Conservation (phyloP, 2,888 invertebrate species). For the Pandemis cinnamomeana region DNA sequence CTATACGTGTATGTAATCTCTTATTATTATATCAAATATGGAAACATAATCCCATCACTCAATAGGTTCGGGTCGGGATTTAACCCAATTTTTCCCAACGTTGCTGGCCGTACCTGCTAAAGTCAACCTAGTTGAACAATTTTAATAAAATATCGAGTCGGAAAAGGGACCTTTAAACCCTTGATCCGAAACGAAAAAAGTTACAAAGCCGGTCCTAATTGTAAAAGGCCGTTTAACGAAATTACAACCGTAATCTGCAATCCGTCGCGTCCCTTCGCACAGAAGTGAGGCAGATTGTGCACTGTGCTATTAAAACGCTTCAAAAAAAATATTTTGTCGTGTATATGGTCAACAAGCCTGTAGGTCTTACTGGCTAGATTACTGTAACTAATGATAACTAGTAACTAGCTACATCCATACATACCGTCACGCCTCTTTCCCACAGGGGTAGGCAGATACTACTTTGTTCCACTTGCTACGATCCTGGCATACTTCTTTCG, state of each 20-base stretch:
- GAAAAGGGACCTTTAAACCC: constrained; percentile 17
- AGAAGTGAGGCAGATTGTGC: constrained; percentile 7
- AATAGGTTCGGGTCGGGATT: not conserved
- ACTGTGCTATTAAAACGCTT: constrained; percentile 11
- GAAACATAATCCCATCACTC: not conserved
- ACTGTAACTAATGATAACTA: not conserved
- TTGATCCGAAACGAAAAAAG: constrained; percentile 38
- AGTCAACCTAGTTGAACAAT: constrained; percentile 5
- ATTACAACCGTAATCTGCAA: constrained; percentile 42
- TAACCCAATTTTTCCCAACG: not conserved
- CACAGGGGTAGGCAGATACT: too few species aligned
- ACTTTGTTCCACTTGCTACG: too few species aligned
- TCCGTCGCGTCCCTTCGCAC: constrained; percentile 17
- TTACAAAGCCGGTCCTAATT: constrained; percentile 40
- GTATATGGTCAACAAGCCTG: too few species aligned
- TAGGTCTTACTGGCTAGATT: too few species aligned
- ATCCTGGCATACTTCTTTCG: too few species aligned
- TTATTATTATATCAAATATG: not conserved
- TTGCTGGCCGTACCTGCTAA: not conserved
- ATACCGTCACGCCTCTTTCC: too few species aligned
- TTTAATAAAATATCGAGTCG: constrained; percentile 32
- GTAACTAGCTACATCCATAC: too few species aligned
- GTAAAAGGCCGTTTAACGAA: constrained; percentile 41
- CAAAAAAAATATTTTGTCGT: too few species aligned
- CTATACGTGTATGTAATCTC: not conserved